Evolutionary conservation across 2,888 invertebrate species (phyloP), one percentile per base, ranked within the genome.

Genomic region (Camponotus fellah): DNA sequence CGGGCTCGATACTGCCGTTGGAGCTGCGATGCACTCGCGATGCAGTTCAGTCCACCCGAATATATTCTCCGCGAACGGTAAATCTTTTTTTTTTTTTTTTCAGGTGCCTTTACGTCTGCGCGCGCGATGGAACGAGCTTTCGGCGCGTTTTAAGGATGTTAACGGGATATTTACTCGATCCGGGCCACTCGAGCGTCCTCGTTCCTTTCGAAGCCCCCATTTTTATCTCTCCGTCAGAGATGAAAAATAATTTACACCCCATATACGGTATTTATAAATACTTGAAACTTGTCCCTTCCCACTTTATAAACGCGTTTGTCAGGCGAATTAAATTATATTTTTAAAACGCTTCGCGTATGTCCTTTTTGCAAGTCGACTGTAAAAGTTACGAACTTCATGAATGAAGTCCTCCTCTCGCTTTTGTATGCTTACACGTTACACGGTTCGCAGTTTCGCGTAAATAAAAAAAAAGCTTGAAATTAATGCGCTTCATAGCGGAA

Each of bases 31-130:
- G 46, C 46, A 75, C 79, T 79, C 83, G 64, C 43, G 74, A 32
- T 64, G 62, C 79, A 64, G 75, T 75, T 86, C 79, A 66, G 80
- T 43, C 43, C 64, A n/a, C 53, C 8, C 53, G 68, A 66, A 82
- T 60, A 53, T 43, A 68, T 68, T 32, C 34, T 64, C 66, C 64
- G 64, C 49, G 56, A 53, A 49, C 74, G 69, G 77, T 72, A 74
- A 72, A 72, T 87, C 86, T 95, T 97, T 97, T 97, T 96, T 95
- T 97, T 97, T 97, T 96, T 97, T 97, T 97, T 96, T 97, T 97
- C 90, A 6, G 53, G 14, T 53, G 58, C 21, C 79, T 71, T 58
- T 58, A 43, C 72, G 58, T 34, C 32, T 21, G 43, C 12, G 32
- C 17, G 26, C 21, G 60, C 72, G 79, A 34, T 43, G 43, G 58